Percentiles rank a stretch among this genome's conserved stretches.
Conservation (phyloP, 1,140 invertebrate species). For the Neodiprion virginianus region DNA sequence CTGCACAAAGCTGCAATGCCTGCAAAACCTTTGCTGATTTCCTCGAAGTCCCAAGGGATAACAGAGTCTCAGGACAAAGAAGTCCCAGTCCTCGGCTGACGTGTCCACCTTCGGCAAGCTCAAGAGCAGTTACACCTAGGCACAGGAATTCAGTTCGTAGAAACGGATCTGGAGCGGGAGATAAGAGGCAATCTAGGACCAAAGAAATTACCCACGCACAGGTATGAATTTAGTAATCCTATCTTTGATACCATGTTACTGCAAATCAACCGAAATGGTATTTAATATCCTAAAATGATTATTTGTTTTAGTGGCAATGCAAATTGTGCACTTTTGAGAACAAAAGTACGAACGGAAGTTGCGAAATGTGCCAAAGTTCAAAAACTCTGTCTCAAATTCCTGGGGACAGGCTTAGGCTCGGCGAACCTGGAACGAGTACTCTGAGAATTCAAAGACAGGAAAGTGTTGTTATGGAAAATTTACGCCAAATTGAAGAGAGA, state of each 20-base stretch:
- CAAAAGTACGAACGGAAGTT: slow-evolving; percentile 69
- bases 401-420: slow-evolving; percentile 55
- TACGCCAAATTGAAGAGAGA: slow-evolving; percentile 80
- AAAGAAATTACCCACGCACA: slow-evolving; percentile 47
- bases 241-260: slow-evolving; percentile 16
- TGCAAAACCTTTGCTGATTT: slow-evolving; percentile 71
- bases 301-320: slow-evolving; percentile 73
- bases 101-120: slow-evolving; percentile 40
- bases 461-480: slow-evolving; percentile 84
- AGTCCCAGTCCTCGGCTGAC: slow-evolving; percentile 54
- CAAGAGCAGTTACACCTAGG: slow-evolving; percentile 52
- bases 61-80: slow-evolving; percentile 42
- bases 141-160: slow-evolving; percentile 56
- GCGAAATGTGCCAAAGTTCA: slow-evolving; percentile 85
- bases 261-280: slow-evolving; percentile 16
- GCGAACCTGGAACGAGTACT: slow-evolving; percentile 53
- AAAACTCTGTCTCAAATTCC: slow-evolving; percentile 60
- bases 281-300: slow-evolving; percentile 10
- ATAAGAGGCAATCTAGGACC: slow-evolving; percentile 48
- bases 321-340: slow-evolving; percentile 84
- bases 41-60: slow-evolving; percentile 48
- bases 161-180: slow-evolving; percentile 47
- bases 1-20: slow-evolving; percentile 75
- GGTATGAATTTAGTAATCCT: slow-evolving; percentile 32
- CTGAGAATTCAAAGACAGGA: slow-evolving; percentile 67